Conservation (phyloP, 30 jellyfish, hydroid and myxozoan species). For the Hydra vulgaris region DNA sequence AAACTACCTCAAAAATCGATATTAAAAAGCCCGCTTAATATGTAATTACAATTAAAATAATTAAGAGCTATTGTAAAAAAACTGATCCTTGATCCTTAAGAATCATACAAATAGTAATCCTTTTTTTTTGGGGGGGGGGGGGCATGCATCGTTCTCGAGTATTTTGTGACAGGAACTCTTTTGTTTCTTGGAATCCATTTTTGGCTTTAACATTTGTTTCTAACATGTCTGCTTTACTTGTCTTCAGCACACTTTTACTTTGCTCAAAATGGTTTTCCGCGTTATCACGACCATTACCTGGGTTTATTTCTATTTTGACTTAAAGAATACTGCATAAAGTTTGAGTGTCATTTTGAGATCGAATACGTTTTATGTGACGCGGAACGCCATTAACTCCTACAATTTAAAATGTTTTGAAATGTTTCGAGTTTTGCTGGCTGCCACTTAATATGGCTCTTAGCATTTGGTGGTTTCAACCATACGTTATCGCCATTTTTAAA, state of each 20-base stretch:
- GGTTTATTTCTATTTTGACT: background rate
- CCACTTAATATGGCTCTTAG: background rate
- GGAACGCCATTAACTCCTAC: background rate
- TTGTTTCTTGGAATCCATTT: background rate
- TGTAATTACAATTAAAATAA: too few relatives aligned
- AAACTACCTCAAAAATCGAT: too few relatives aligned
- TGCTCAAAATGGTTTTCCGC: background rate
- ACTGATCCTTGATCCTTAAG: too few relatives aligned
- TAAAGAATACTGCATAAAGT: background rate
- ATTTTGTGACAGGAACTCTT: background rate
- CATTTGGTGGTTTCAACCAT: background rate
- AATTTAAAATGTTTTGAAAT: background rate
- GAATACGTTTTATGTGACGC: background rate
- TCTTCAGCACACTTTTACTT: background rate
- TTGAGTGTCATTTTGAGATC: background rate
- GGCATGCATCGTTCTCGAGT: background rate
- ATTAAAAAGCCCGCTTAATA: too few relatives aligned
- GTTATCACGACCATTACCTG: background rate
- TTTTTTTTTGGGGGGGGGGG: too few relatives aligned
- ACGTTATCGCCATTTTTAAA: background rate
- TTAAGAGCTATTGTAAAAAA: too few relatives aligned
- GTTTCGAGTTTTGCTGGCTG: background rate
- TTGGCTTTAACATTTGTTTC: too few relatives aligned
- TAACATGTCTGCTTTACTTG: background rate
- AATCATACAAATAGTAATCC: too few relatives aligned